Evolutionary conservation across 2,888 invertebrate species (phyloP).

Genomic region (Linnaemya tessellans): DNA sequence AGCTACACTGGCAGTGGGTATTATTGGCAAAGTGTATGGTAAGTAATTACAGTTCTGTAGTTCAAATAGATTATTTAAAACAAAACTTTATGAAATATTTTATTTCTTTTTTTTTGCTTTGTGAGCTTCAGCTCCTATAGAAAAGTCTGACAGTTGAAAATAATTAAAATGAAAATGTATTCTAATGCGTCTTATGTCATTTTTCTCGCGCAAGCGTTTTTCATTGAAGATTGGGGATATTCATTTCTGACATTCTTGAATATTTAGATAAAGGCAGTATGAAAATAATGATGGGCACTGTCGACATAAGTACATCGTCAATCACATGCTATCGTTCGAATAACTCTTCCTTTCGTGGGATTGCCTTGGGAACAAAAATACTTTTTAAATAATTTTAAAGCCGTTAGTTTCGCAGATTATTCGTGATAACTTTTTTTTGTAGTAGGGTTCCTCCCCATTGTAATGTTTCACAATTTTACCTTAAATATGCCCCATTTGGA

Average conservation of each 20-base stretch:
- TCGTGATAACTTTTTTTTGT: no score
- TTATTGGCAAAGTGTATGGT: conserved; percentile 85
- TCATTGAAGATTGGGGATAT: conserved; percentile 17
- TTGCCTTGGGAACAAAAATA: no score
- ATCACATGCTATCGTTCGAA: not conserved
- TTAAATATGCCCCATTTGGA: no score
- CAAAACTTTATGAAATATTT: not conserved
- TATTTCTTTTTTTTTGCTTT: conserved; percentile 48
- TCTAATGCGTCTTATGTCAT: conserved; percentile 68
- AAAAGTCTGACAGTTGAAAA: conserved; percentile 67
- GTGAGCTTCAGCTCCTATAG: conserved; percentile 9
- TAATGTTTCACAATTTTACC: no score
- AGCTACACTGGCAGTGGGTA: conserved; percentile 84
- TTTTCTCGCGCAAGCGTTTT: conserved; percentile 67
- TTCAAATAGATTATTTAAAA: not conserved
- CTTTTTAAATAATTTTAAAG: no score
- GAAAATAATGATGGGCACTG: no score
- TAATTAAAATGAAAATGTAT: conserved; percentile 54
- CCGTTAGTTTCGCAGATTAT: no score
- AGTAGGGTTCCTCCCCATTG: no score
- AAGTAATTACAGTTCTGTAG: conserved; percentile 73
- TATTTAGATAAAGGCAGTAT: conserved; percentile 21
- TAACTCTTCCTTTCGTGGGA: no score
- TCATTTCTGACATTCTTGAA: not conserved
- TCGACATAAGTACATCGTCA: not conserved